These are phyloP conservation scores for Chelonia mydas DNA, from an alignment of 2,797 vertebrate genomes.

Conservation along the genomic window DNA sequence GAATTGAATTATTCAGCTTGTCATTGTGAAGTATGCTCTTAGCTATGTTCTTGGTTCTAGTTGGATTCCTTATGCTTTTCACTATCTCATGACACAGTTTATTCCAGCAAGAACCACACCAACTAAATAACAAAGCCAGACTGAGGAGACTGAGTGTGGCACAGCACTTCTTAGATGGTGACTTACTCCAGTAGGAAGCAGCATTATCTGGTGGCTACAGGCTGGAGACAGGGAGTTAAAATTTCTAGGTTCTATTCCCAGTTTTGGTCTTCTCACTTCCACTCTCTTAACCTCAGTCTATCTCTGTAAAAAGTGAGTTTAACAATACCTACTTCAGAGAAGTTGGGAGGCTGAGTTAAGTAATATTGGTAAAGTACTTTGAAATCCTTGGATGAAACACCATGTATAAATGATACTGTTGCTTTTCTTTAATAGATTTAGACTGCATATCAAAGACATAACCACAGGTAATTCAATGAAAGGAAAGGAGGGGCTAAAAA, in stretches of 20 bases:
- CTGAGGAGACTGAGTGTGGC: not conserved
- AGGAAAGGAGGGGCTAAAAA: not conserved
- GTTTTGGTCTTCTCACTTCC: not conserved
- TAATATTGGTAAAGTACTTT: not conserved
- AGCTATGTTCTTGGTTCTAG: not conserved
- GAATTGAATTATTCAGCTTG: not conserved
- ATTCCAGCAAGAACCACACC: not conserved
- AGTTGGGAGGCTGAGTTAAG: not conserved
- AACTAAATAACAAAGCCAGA: not conserved
- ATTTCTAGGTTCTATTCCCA: not conserved
- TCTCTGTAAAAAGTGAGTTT: not conserved
- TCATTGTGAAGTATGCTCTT: not conserved
- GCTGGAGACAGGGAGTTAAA: not conserved
- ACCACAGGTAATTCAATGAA: not conserved
- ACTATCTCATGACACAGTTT: not conserved
- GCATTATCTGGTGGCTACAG: not conserved
- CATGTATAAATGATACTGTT: not conserved
- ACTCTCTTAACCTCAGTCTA: not conserved
- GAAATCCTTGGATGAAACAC: not conserved
- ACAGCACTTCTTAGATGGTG: not conserved
- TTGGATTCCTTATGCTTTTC: not conserved
- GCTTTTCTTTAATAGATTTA: not conserved
- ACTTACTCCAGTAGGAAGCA: not conserved
- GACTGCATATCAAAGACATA: not conserved
- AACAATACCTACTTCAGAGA: not conserved